Conservation (phyloP, 2,113 vertebrate genomes). For the Tyto alba region DNA sequence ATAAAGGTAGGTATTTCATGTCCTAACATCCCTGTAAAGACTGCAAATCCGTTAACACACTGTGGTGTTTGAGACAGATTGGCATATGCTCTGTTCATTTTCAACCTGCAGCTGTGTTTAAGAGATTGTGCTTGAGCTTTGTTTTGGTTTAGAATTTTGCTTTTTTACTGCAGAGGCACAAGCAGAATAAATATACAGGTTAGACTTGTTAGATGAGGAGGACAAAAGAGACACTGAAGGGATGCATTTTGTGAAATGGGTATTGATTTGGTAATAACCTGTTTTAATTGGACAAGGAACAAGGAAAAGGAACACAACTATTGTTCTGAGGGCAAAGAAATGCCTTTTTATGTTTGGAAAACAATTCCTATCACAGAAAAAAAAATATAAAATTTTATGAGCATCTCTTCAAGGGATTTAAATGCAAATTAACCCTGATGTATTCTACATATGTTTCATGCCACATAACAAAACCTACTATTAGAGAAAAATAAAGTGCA, state of each 20-base stretch:
- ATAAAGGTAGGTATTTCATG: background rate
- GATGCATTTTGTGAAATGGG: background rate
- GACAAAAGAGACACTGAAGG: background rate
- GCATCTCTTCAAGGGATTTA: conserved; percentile 20
- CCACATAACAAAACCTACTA: background rate
- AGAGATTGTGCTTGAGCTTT: background rate
- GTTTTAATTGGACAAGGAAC: conserved; percentile 25
- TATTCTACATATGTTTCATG: background rate
- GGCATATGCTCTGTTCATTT: background rate
- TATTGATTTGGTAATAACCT: conserved; percentile 46
- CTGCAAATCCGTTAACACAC: background rate
- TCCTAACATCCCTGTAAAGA: background rate
- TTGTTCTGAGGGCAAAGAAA: conserved; percentile 1
- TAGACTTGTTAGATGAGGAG: background rate
- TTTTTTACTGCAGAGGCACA: background rate
- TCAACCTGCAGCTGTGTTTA: background rate
- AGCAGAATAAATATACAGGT: conserved; percentile 5
- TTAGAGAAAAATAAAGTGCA: conserved; percentile 13
- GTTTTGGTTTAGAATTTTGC: background rate
- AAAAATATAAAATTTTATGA: background rate
- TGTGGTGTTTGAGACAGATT: background rate
- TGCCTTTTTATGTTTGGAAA: conserved; percentile 4
- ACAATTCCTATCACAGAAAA: background rate
- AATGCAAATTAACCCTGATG: conserved; percentile 32
- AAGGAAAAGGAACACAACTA: conserved; percentile 12